phyloP scores from a whole-genome alignment of 53 echinoderm and acorn worm genomes.

The Paelopatides confundens region DNA sequence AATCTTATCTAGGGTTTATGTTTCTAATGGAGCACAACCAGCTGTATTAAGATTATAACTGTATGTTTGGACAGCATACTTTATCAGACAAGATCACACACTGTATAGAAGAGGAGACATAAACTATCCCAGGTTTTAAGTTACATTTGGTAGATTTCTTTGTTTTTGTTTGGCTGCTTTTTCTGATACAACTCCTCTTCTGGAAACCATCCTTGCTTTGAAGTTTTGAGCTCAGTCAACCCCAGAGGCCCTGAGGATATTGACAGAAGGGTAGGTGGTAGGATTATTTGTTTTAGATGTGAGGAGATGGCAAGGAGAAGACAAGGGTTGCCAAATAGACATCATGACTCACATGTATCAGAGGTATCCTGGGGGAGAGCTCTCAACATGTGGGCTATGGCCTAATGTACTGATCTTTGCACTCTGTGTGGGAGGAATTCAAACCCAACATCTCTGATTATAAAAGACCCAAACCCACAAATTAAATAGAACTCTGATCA shows the following conservation, averaged over 20 bases:
- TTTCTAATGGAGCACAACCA: no score
- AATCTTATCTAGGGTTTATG: no score
- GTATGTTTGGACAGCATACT: no score
- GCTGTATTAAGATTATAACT: no score
- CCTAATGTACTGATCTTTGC: constrained; percentile 47
- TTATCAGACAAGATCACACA: no score
- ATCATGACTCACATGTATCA: not conserved
- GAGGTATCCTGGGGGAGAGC: constrained; percentile 7
- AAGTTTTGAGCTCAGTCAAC: not conserved
- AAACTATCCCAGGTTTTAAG: no score
- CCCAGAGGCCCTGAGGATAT: constrained; percentile 22
- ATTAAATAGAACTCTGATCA: constrained; percentile 49
- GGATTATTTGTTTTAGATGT: constrained; percentile 33
- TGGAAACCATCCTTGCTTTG: constrained; percentile 27
- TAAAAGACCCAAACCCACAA: constrained; percentile 40
- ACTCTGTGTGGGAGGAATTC: constrained; percentile 37
- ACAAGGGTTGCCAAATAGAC: not conserved
- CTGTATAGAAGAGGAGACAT: no score
- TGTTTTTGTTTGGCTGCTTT: no score
- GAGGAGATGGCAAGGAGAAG: not conserved
- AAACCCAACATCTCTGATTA: constrained; percentile 30
- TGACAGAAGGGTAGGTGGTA: constrained; percentile 25
- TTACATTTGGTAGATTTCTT: no score
- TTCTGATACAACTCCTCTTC: not conserved
- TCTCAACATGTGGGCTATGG: constrained; percentile 43